Base-by-base conservation (phyloP, 2,113 vertebrate species). In the Saguinus imperator region DNA sequence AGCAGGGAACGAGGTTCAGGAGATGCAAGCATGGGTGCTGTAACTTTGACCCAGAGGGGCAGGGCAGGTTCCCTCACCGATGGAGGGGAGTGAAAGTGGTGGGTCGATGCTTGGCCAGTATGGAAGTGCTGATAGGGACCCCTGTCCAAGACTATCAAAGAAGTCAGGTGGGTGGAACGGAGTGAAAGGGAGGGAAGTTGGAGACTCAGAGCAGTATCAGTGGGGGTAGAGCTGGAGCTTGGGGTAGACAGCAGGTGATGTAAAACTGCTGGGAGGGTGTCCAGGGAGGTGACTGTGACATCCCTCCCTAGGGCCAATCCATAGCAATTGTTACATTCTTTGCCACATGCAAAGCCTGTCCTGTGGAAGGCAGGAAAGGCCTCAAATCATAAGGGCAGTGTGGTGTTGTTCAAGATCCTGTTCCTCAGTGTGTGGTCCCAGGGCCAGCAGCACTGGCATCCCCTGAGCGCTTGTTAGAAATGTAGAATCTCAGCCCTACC, bases 71-170 rank as follows among this genome's bases (percentile, higher is more conserved):
- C 27, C 52, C 6, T 25, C 16, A 10, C 9, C 0, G 16, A 18
- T 58, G 52, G 4, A 43, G 61, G 16, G 6, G 21, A 85, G 32
- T 13, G n/a, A 64, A 64, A 64, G 7, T 21, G 52, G 17, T 29
- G 32, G 35, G 48, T 18, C 1, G 5, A 17, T 35, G 1, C 14
- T 20, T 8, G 73, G 37, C 35, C 27, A 1, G 18, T 6, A 4
- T 37, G 61, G 40, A 55, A 17, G 52, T 35, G 35, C 52, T 25
- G 27, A 17, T 37, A 57, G 79, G 35, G 21, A 64, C 48, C 48
- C 57, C 32, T 10, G 3, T 18, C 29, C 52, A 76, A 58, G 37
- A 68, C 68, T 45, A 18, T 8, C 52, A 29, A 13, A 83, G 25
- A 48, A 29, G 57, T 23, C 55, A 57, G 20, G 58, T 18, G 75